Percentiles rank a stretch among this genome's conserved stretches.
phyloP scores from a whole-genome alignment of 2,113 vertebrate species.

The Platysteira castanea region DNA sequence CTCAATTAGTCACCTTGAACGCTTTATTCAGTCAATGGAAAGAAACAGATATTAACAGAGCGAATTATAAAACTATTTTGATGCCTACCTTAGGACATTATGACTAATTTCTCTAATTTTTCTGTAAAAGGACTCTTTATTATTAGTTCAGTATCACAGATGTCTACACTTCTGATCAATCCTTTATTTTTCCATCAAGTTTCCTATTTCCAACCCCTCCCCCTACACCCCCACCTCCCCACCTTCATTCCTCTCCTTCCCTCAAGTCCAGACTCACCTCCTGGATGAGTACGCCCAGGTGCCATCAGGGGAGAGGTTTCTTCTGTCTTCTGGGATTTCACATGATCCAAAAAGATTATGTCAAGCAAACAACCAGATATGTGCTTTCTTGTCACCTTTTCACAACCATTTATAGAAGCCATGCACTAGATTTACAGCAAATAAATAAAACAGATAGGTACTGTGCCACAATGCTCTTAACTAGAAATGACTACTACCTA shows the following conservation, averaged over 20 bases:
- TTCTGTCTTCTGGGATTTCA: neutral
- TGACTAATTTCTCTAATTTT: neutral
- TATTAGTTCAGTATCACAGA: neutral
- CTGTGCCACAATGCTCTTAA: neutral
- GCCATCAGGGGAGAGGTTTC: neutral
- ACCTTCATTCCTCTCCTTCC: neutral
- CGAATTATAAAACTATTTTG: neutral
- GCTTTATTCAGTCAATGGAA: neutral
- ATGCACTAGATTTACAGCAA: neutral
- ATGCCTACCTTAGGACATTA: neutral
- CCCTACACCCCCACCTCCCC: rapidly evolving
- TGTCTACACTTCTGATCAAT: neutral
- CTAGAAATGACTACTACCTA: neutral
- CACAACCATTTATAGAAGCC: neutral
- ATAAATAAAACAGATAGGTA: neutral
- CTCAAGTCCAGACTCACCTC: neutral
- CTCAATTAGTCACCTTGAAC: neutral
- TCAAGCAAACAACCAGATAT: neutral
- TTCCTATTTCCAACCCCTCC: neutral
- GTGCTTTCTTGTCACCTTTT: neutral
- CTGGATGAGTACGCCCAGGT: neutral
- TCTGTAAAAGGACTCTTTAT: neutral
- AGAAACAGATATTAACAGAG: neutral
- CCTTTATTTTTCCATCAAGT: neutral
- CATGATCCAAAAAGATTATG: neutral